These are phyloP conservation scores for Rachycentron canadum DNA, from an alignment of 2,797 vertebrate genomes.

Conservation along the genomic window DNA sequence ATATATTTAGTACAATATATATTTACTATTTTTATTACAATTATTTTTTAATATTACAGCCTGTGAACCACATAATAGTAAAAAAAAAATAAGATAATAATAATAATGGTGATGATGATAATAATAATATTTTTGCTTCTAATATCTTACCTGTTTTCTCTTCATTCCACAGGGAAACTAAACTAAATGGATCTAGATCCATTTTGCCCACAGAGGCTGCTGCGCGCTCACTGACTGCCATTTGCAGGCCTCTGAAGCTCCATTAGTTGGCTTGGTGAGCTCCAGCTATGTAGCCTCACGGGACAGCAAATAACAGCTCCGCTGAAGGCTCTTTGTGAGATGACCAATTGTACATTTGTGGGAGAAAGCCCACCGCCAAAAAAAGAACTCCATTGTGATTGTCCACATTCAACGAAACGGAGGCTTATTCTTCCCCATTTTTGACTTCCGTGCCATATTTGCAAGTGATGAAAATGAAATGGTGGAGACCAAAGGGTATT, in stretches of 20 bases:
- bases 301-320: conserved; percentile 67
- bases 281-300: conserved; percentile 70
- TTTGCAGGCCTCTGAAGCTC: conserved; percentile 77
- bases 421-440: conserved; percentile 65
- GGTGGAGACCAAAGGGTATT: conserved; percentile 82
- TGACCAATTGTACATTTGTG: conserved; percentile 71
- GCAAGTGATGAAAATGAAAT: conserved; percentile 86
- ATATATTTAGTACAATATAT: not conserved
- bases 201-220: conserved; percentile 59
- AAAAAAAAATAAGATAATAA: not conserved
- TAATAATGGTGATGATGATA: conserved; percentile 7
- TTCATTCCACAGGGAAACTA: conserved; percentile 39
- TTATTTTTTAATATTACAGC: not conserved
- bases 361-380: conserved; percentile 54
- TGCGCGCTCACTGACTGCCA: conserved; percentile 41
- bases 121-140: not conserved
- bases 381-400: conserved; percentile 75
- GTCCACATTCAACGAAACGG: conserved; percentile 71
- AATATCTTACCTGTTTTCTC: conserved; percentile 26
- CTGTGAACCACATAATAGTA: not conserved
- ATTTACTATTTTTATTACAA: not conserved
- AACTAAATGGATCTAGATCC: conserved; percentile 64
- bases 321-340: conserved; percentile 73
- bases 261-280: conserved; percentile 76
- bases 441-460: conserved; percentile 81